Evolutionary conservation across 37 sponge, comb jelly and placozoan species (phyloP).

Genomic region (Ianthella basta): DNA sequence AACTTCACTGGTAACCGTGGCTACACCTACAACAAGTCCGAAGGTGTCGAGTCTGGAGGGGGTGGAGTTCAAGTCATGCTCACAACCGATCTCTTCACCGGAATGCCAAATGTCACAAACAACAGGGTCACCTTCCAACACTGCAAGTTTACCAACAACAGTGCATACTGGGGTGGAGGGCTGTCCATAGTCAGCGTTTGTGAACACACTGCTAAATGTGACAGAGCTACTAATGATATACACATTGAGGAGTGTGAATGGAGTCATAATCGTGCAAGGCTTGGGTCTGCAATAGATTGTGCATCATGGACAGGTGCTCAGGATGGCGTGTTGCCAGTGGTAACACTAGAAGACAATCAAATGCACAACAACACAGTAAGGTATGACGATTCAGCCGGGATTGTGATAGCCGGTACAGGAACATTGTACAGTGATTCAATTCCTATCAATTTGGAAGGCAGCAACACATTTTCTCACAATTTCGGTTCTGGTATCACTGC

Average conservation of each 20-base stretch:
- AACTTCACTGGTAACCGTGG: background rate
- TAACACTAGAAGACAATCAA: background rate
- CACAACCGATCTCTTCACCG: background rate
- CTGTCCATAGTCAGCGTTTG: background rate
- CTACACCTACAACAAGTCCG: background rate
- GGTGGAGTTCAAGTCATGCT: constrained; percentile 21
- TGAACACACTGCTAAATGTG: background rate
- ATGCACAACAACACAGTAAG: background rate
- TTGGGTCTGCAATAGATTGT: constrained; percentile 23
- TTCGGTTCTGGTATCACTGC: background rate
- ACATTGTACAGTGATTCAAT: background rate
- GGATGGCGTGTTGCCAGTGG: background rate
- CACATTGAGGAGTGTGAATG: background rate
- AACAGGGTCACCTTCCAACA: background rate
- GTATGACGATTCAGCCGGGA: background rate
- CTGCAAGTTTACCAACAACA: background rate
- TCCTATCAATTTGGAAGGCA: background rate
- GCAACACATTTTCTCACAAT: background rate
- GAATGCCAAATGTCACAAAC: background rate
- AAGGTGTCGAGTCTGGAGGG: constrained; percentile 6
- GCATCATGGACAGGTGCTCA: constrained; percentile 1
- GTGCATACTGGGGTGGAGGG: background rate
- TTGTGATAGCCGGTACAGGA: background rate
- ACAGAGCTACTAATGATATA: background rate
- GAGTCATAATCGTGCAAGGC: background rate